These are phyloP conservation scores for Allophyes oxyacanthae DNA, from an alignment of 2,888 invertebrate species.

Conservation along the genomic window DNA sequence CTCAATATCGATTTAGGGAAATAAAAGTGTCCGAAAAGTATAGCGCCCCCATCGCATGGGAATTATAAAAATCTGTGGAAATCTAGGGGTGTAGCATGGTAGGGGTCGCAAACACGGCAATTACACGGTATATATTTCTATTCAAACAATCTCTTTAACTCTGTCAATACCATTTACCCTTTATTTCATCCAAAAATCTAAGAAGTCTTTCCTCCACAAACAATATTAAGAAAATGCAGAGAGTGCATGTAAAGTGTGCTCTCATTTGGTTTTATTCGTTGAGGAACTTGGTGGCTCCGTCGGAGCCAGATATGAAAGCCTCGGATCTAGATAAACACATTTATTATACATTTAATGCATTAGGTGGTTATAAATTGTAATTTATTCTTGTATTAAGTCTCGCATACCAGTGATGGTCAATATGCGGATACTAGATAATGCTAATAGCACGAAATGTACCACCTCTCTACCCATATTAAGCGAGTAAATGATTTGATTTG, in stretches of 20 bases:
- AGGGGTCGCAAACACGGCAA: too few species aligned
- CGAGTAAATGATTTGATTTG: too few species aligned
- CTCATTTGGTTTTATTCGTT: slow-evolving; percentile 27
- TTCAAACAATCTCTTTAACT: too few species aligned
- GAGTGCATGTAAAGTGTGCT: slow-evolving; percentile 31
- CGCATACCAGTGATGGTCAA: too few species aligned
- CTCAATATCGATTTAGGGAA: slow-evolving; percentile 9
- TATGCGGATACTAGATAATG: too few species aligned
- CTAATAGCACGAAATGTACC: too few species aligned
- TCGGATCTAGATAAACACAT: slow-evolving; percentile 39
- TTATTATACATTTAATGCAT: slow-evolving; percentile 39
- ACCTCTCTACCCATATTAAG: too few species aligned
- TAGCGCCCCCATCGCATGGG: slow-evolving; percentile 7
- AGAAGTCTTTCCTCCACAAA: slow-evolving; percentile 15
- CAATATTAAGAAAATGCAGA: slow-evolving; percentile 33
- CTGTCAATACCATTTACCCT: too few species aligned
- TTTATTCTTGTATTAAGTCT: too few species aligned
- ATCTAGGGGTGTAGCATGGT: background rate
- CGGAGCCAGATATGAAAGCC: slow-evolving; percentile 20
- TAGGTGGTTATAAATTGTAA: background rate
- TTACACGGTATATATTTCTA: too few species aligned
- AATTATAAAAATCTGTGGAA: slow-evolving; percentile 19
- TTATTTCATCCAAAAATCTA: background rate
- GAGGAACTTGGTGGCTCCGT: slow-evolving; percentile 29
- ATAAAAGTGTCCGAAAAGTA: slow-evolving; percentile 1